These are phyloP conservation scores for Diaperis boleti DNA, from an alignment of 2,888 invertebrate genomes.

Conservation along the genomic window DNA sequence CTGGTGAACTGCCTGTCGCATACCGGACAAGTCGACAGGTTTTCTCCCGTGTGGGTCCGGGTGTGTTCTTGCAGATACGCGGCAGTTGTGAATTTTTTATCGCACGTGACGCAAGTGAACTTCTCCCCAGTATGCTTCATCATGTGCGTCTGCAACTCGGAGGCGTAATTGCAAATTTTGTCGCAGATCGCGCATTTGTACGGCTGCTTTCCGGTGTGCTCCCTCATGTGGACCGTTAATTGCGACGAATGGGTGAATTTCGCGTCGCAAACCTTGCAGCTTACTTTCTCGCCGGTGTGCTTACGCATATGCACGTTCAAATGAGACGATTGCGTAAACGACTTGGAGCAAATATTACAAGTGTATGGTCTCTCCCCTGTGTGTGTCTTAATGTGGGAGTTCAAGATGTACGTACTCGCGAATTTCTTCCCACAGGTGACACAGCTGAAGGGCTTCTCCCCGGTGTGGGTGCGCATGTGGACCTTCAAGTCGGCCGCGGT, in stretches of 20 bases:
- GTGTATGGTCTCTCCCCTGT: conserved; percentile 74
- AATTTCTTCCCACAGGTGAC: conserved; percentile 67
- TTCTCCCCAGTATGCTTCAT: conserved; percentile 62
- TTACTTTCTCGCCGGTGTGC: conserved; percentile 70
- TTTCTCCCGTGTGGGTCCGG: conserved; percentile 63
- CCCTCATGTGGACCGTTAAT: conserved; percentile 63
- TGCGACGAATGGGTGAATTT: conserved; percentile 64
- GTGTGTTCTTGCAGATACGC: conserved; percentile 61
- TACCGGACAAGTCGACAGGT: conserved; percentile 63
- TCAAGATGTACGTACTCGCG: conserved; percentile 72
- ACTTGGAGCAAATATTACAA: conserved; percentile 71
- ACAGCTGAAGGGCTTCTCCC: conserved; percentile 62
- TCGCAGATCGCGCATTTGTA: conserved; percentile 63
- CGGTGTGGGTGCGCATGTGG: conserved; percentile 67
- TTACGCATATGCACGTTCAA: conserved; percentile 71
- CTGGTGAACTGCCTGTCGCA: conserved; percentile 69
- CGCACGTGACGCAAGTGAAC: conserved; percentile 60
- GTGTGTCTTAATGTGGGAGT: conserved; percentile 73
- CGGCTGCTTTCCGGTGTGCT: conserved; percentile 64
- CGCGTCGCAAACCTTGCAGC: conserved; percentile 60
- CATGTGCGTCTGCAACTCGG: conserved; percentile 61
- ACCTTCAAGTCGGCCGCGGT: conserved; percentile 68
- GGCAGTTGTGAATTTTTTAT: conserved; percentile 62
- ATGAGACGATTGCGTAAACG: conserved; percentile 74
- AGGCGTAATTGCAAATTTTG: conserved; percentile 62